Evolutionary conservation across 2,113 vertebrate species (phyloP).

Genomic region (Motacilla tschutschensis): DNA sequence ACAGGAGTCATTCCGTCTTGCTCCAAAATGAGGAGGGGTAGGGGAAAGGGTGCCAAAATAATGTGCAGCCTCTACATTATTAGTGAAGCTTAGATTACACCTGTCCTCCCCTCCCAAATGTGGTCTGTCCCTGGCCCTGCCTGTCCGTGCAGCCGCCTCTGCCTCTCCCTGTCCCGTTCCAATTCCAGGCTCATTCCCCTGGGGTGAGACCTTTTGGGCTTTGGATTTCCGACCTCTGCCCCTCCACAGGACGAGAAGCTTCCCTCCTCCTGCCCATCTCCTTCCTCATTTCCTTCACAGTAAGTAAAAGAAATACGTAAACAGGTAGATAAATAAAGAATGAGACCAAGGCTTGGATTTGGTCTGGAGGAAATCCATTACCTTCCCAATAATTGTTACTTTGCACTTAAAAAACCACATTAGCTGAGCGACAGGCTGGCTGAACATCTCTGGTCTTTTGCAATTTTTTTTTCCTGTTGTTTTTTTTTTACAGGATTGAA

Average conservation of each 20-base stretch:
- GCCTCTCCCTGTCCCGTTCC: not conserved
- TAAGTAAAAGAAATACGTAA: not conserved
- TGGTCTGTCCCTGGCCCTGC: not conserved
- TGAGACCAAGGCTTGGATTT: conserved; percentile 20
- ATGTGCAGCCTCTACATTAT: conserved; percentile 87
- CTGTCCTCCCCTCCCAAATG: conserved; percentile 72
- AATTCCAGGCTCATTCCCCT: not conserved
- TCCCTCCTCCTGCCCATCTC: conserved; percentile 39
- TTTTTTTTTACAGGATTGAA: conserved; percentile 2
- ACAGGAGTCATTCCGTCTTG: conserved; percentile 80
- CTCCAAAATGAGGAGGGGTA: conserved; percentile 87
- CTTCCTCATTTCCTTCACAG: conserved; percentile 37
- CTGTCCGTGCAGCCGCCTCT: not conserved
- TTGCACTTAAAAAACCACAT: not conserved
- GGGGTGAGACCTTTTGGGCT: not conserved
- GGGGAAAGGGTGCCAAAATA: conserved; percentile 79
- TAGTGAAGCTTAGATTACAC: conserved; percentile 97
- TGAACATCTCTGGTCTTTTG: conserved; percentile 45
- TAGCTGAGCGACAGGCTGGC: conserved; percentile 69
- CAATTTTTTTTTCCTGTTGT: not conserved
- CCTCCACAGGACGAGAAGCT: conserved; percentile 27
- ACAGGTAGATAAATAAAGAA: conserved; percentile 19
- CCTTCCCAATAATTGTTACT: conserved; percentile 16
- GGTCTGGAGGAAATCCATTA: conserved; percentile 42
- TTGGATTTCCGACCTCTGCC: conserved; percentile 35